phyloP scores from a whole-genome alignment of 2,797 vertebrate genomes.

The Malacoraja senta region DNA sequence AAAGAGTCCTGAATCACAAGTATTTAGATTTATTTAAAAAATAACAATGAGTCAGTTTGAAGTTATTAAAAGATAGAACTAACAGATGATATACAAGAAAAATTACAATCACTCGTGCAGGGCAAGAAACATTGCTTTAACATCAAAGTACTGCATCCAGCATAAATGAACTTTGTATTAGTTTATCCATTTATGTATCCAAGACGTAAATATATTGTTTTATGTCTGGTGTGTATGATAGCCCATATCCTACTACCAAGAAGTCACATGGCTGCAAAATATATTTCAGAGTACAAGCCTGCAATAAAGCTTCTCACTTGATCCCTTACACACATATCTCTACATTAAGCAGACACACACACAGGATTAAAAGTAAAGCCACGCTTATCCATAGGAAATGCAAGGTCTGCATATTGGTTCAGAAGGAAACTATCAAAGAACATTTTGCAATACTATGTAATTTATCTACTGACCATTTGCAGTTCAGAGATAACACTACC shows the following conservation, averaged over 20 bases:
- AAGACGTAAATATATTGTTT: neutral
- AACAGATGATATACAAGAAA: neutral
- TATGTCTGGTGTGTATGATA: neutral
- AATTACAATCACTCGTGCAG: neutral
- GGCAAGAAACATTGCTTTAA: neutral
- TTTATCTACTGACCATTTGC: neutral
- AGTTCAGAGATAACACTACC: no score
- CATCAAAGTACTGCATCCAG: neutral
- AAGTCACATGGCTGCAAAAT: neutral
- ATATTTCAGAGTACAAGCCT: neutral
- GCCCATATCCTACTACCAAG: neutral
- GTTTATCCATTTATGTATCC: neutral
- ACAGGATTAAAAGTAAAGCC: neutral
- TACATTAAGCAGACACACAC: neutral
- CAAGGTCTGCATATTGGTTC: neutral
- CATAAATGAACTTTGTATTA: neutral
- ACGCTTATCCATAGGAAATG: neutral
- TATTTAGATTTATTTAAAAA: neutral
- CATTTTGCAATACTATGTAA: neutral
- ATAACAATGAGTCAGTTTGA: neutral
- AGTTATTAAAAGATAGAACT: neutral
- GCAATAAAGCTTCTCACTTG: neutral
- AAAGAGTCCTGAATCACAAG: neutral
- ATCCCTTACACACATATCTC: neutral
- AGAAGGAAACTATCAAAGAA: neutral